These are phyloP conservation scores for Zootoca vivipara DNA, from an alignment of 2,113 vertebrate species.

Conservation along the genomic window DNA sequence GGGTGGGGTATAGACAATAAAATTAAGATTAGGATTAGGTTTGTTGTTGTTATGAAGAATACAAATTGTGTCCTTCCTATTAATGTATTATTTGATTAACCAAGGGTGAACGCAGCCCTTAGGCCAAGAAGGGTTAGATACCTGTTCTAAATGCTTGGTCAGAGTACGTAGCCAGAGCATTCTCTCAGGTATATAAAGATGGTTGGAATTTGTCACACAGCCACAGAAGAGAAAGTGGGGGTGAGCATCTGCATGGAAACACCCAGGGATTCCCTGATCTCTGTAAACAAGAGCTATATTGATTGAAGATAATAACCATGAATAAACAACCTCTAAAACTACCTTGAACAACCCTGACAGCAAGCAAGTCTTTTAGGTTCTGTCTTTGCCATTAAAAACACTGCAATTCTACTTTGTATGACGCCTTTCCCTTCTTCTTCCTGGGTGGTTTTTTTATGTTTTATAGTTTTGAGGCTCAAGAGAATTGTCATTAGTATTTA, in stretches of 20 bases:
- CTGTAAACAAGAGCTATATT: neutral
- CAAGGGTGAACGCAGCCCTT: no score
- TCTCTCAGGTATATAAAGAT: neutral
- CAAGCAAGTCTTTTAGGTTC: neutral
- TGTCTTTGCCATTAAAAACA: neutral
- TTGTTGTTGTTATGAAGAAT: no score
- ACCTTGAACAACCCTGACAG: neutral
- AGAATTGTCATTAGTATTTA: neutral
- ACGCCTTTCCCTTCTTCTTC: neutral
- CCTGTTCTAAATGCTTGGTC: neutral
- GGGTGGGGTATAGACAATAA: no score
- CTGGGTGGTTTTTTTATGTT: no score
- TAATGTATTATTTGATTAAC: no score
- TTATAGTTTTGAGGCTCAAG: neutral
- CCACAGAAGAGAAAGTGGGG: neutral
- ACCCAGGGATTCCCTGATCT: neutral
- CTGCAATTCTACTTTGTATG: neutral
- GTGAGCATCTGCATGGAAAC: neutral
- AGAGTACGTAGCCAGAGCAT: no score
- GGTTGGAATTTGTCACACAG: neutral
- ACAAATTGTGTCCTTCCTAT: no score
- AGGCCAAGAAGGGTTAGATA: no score
- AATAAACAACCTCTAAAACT: neutral
- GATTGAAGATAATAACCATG: neutral
- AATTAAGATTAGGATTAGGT: no score